Evolutionary conservation across 1,140 invertebrate species (phyloP), one percentile per base, ranked within the genome.

Genomic region (Melanaphis sacchari): DNA sequence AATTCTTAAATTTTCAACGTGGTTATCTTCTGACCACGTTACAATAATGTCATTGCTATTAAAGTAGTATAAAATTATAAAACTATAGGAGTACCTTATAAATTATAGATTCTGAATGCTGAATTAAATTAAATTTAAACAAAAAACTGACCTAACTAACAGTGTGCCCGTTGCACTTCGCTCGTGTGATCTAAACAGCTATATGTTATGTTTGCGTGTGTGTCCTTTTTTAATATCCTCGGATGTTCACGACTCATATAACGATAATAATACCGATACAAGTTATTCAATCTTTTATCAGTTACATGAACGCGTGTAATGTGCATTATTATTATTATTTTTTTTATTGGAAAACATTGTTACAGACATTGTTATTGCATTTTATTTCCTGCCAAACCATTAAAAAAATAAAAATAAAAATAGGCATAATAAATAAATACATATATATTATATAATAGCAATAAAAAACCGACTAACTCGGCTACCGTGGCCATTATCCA

Each of bases 401-500:
- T 84, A 84, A 38, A 49, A 89, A 46, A 87, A 84, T 26, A 46
- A 87, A 31, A 87, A 87, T 87, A 88, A 36, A 18, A 89, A 52
- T 52, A 52, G 52, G 31, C 31, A 36, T 46, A 87, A 87, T 46
- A 87, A n/a, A 46, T 87, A 46, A 31, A 85, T 87, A 85, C 26
- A 85, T 31, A 18, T 40, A 15, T 84, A 84, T 21, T 59, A n/a
- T 43, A 85, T 84, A 84, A 82, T 82, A 82, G 36, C 82, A 76
- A 76, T 76, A 41, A 85, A 40, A 26, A 89, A 52, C 46, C 87
- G 46, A 52, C 87, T 46, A 38, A 54, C 88, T 89, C 88, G 49
- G 49, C 88, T 89, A 89, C 88, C 88, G 88, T 89, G 88, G 88
- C 88, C 88, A 89, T 89, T 89, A 89, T 89, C 88, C 88, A 89